Percentiles rank a stretch among this genome's conserved stretches.
phyloP scores from a whole-genome alignment of 2,797 vertebrate species.

The Toxotes lorentzi region DNA sequence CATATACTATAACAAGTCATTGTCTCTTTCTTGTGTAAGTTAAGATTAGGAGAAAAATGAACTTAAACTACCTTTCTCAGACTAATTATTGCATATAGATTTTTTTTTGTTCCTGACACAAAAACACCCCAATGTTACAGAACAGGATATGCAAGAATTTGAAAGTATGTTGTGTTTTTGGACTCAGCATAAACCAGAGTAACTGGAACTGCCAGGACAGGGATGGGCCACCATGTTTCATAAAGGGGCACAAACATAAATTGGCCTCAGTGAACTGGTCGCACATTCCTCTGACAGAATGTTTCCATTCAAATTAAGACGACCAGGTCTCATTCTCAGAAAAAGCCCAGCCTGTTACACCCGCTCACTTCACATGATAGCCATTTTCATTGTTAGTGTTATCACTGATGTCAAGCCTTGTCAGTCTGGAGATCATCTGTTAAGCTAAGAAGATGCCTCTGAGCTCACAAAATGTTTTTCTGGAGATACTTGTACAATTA shows the following conservation, averaged over 20 bases:
- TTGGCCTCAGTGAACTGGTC: background rate
- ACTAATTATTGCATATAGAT: background rate
- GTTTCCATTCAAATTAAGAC: slow-evolving; percentile 32
- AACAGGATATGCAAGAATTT: slow-evolving; percentile 40
- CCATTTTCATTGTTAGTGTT: slow-evolving; percentile 25
- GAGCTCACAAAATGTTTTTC: slow-evolving; percentile 29
- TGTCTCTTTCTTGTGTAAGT: slow-evolving; percentile 40
- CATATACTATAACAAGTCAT: slow-evolving; percentile 35
- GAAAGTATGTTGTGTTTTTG: slow-evolving; percentile 18
- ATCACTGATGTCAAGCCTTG: slow-evolving; percentile 18
- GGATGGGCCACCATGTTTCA: slow-evolving; percentile 24
- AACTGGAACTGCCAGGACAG: slow-evolving; percentile 48
- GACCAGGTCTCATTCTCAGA: slow-evolving; percentile 34
- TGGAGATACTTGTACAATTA: slow-evolving; percentile 25
- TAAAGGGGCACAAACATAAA: background rate
- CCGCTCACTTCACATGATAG: slow-evolving; percentile 17
- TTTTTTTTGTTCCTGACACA: slow-evolving; percentile 3
- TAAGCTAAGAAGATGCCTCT: slow-evolving; percentile 24
- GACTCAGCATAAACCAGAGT: slow-evolving; percentile 53
- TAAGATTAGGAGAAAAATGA: slow-evolving; percentile 25
- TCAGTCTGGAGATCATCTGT: slow-evolving; percentile 9
- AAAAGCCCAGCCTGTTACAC: slow-evolving; percentile 39
- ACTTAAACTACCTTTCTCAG: slow-evolving; percentile 51
- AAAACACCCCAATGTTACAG: slow-evolving; percentile 19
- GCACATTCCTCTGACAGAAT: slow-evolving; percentile 3